Evolutionary conservation across 2,113 vertebrate species (phyloP), one percentile per base, ranked within the genome.

Genomic region (Andinoacara biseriatus): DNA sequence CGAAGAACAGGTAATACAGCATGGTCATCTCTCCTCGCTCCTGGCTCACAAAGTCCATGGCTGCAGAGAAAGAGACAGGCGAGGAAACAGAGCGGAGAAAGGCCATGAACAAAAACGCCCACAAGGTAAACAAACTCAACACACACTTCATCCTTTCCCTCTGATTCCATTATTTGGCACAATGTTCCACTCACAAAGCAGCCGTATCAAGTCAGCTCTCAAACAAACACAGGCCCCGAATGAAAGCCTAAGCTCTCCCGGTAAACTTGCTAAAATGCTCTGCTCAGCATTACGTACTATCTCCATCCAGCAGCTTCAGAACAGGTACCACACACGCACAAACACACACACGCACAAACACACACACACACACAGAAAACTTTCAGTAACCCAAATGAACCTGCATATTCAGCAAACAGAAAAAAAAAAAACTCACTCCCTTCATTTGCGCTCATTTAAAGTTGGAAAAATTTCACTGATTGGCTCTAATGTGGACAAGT

Each of bases 1-100:
- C 97, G 3, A 99, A 99, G 96, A 97, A 97, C 88, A 99, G 96
- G 93, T 97, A 95, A 58, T 98, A 99, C 14, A 99, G 94, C 96
- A 98, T 97, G 4, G 91, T 94, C 97, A 98, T 98, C 94, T 99
- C 97, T 8, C 98, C 98, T 52, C 95, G 94, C 82, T 97, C 95
- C 86, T 96, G 95, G 93, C 95, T 98, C 88, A 97, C 81, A 87
- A 96, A 96, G 92, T 98, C 97, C 96, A 98, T 97, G 80, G 95
- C 98, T 99, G 85, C 74, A 72, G 17, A 20, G 58, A 59, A 35
- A 88, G 46, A 76, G 57, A 78, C 29, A 56, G 9, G 58, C 2
- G 26, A 52, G 54, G 31, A 84, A 59, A 78, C 26, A 61, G 75
- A 84, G 38, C 60, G 80, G 67, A 86, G 67, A 89, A 60, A 78